Evolutionary conservation across 2,113 vertebrate species (phyloP), one percentile per base, ranked within the genome.

Genomic region (Cololabis saira): DNA sequence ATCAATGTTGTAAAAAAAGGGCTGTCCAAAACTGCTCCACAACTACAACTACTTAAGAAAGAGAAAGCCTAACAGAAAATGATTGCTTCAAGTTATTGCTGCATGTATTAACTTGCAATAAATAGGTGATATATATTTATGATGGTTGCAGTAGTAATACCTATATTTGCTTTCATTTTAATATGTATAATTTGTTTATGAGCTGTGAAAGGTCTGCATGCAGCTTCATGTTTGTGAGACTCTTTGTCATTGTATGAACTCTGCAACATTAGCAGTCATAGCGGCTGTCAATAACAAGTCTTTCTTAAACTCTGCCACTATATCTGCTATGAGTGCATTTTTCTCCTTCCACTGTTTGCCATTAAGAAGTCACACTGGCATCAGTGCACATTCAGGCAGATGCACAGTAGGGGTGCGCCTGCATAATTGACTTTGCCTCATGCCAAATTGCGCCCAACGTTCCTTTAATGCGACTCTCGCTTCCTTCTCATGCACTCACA

Each of bases 341-440:
- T 81, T 75, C 37, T 71, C 63, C 59, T 17, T 64, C 45, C 21
- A 65, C 5, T 27, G 51, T 49, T 45, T 33, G 43, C 42, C 55
- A 66, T 54, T 44, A 69, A 62, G 27, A 52, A 70, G 61, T 71
- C 63, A 61, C 58, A 80, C 63, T 73, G 51, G 51, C 58, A 61
- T 65, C 54, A 37, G 44, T 16, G 43, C 54, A 69, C 71, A 79
- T 52, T 60, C 56, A 71, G n/a, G 70, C 64, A 65, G 69, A 76
- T 51, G 44, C 74, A 71, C 78, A 75, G 73, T 55, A 75, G 85
- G 77, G 83, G 77, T 85, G 74, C 67, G 68, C 73, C 75, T 87
- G 81, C 87, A 88, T 89, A 86, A 87, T 85, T 90, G 80, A 88
- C 85, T 83, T 61, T 7, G 49, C 67, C 76, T 81, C 82, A 65